Conservation (phyloP, 2,113 vertebrate species). For the Anseranas semipalmata region DNA sequence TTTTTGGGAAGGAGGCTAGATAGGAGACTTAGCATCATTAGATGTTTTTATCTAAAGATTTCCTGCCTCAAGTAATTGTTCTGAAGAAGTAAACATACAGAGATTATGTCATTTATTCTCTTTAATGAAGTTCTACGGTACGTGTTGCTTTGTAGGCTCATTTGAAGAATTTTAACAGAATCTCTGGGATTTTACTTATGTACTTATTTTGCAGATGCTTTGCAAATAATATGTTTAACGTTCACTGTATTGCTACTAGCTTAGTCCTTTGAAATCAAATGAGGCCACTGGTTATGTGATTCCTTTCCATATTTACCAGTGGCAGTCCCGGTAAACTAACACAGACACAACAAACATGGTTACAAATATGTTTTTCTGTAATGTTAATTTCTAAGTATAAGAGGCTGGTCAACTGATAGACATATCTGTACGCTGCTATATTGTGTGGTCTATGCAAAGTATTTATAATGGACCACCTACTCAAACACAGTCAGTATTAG, state of each 20-base stretch:
- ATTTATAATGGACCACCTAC: neutral
- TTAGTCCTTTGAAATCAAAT: neutral
- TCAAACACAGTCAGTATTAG: neutral
- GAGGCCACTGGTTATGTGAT: neutral
- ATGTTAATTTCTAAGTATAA: neutral
- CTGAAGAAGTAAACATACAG: constrained; percentile 35
- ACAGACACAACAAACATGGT: neutral
- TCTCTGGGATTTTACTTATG: neutral
- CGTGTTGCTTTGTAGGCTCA: constrained; percentile 15
- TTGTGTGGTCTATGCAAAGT: neutral
- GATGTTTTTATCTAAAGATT: constrained; percentile 68
- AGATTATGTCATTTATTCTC: constrained; percentile 43
- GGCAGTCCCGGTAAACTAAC: neutral
- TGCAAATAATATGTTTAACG: neutral
- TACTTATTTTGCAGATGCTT: neutral
- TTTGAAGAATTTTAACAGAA: constrained; percentile 10
- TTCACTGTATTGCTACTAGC: neutral
- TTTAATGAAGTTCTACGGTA: constrained; percentile 25
- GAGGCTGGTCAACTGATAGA: neutral
- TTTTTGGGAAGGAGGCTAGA: constrained; percentile 51
- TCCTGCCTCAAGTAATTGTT: constrained; percentile 63
- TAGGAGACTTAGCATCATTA: constrained; percentile 62
- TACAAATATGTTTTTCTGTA: neutral
- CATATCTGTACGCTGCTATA: neutral
- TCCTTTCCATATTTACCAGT: neutral